Evolutionary conservation across 1,140 invertebrate genomes (phyloP), one percentile per base, ranked within the genome.

Genomic region (Macrotrachela quadricornifera): DNA sequence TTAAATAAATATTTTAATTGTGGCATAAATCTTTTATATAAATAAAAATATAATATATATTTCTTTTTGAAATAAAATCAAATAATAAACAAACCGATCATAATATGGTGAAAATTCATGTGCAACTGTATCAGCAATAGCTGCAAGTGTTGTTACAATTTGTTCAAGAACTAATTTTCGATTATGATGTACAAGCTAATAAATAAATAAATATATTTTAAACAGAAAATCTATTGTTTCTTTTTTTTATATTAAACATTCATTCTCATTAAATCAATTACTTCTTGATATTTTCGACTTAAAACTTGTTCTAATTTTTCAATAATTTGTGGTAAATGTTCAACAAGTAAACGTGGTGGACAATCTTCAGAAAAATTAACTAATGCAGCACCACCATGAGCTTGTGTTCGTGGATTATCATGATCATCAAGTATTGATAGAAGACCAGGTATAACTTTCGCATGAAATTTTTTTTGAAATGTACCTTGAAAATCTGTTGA

Each of bases 331-430:
- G 88, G 79, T 40, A 97, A 73, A 68, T 97, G 96, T 53, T 78
- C 79, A 18, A 79, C 80, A 30, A 99, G 73, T 57, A 96, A 90
- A 21, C 48, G 50, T 67, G 95, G 92, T 0, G 91, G 87, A 71
- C 91, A 96, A 65, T 95, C 90, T 74, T 97, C 92, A 64, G 87
- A 90, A 69, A 99, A 99, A 71, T 99, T 99, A 0, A 99, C 91
- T 38, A 99, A 72, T 46, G 94, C 94, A 44, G 92, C 91, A 15
- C 73, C 76, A 42, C 76, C 76, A 61, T 79, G 76, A 6, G 77
- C 75, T 61, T 96, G 90, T 53, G 97, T 91, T 57, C 92, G 74
- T 3, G 92, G 88, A 70, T 88, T 85, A 0, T 72, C 76, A 62
- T 83, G 79, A 65, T 96, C 86, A 62, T 88, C 85, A 57, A 97